Percentiles rank a stretch among this genome's conserved stretches.
Evolutionary conservation across 2,113 vertebrate species (phyloP).

Genomic region (Elephas maximus): DNA sequence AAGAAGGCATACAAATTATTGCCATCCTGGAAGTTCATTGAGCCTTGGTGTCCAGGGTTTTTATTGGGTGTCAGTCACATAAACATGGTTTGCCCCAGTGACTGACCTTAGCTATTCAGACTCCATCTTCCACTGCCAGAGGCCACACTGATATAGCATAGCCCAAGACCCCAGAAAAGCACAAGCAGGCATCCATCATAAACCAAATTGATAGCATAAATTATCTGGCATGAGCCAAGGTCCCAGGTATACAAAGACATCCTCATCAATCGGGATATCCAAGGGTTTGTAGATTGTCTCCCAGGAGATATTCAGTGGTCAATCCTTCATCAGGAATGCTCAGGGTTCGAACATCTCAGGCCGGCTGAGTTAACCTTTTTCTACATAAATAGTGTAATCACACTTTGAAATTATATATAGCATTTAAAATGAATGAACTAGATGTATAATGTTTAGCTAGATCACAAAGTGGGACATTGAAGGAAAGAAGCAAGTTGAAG

Average conservation of each 20-base stretch:
- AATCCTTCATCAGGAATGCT: background rate
- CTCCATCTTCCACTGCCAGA: background rate
- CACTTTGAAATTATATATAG: background rate
- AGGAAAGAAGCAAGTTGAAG: background rate
- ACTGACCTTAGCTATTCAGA: background rate
- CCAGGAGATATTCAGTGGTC: background rate
- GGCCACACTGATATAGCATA: background rate
- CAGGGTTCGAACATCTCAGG: background rate
- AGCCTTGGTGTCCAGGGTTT: too few relatives aligned
- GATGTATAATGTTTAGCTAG: background rate
- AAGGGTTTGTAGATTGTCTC: background rate
- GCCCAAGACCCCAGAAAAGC: background rate
- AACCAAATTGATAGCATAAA: background rate
- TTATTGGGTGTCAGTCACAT: background rate
- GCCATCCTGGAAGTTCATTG: too few relatives aligned
- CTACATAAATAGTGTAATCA: background rate
- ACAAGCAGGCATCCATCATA: background rate
- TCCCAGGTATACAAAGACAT: background rate
- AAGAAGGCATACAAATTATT: too few relatives aligned
- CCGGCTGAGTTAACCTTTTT: background rate
- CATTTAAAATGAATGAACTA: background rate
- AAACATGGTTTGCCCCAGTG: background rate
- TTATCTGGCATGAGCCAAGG: background rate
- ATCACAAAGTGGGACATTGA: background rate
- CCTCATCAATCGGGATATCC: background rate